Base-by-base conservation (phyloP, 2,888 invertebrate genomes). In the Cataglyphis rosenhaueri region DNA sequence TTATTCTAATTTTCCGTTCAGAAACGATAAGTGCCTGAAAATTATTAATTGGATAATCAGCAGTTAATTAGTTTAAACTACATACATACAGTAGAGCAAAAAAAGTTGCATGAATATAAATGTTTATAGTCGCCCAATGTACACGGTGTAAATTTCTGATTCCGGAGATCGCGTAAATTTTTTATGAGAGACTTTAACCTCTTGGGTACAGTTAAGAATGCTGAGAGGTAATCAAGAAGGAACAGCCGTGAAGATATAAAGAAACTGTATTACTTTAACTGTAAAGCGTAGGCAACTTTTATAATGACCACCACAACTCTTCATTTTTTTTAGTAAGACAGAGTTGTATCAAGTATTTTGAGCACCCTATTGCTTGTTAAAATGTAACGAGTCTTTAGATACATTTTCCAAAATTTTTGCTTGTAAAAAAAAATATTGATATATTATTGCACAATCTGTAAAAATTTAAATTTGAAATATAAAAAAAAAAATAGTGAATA, bases 211-310 rank as follows among this genome's bases (percentile, higher is more conserved):
- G 84, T 59, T 75, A 86, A 81, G 84, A 86, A 88, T 81, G 81
- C 59, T 75, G 75, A 52, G 41, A 41, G 48, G 83, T 85, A 84
- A 88, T 88, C 88, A 86, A 74, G 71, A 70, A 52, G 52, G 74
- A 78, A 82, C 71, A 76, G 76, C 82, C 83, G 70, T 79, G 79
- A 82, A 62, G 85, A 82, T 78, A 44, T 71, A 59, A 71, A 66
- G 70, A 79, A 79, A 79, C 44, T 79, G 15, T 71, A 71, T 79
- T 88, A 85, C 84, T 88, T 88, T 85, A 89, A 83, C 89, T 84
- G 87, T 89, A 87, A 89, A 87, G 79, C 78, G 55, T 84, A 81
- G 85, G 85, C 85, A 85, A 86, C 78, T 83, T 89, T 82, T 70
- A 84, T 74, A 85, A 65, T 65, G 66, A 76, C 59, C 68, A 66